Evolutionary conservation across 2,888 invertebrate species (phyloP).

Genomic region (Heteromurus nitidus): DNA sequence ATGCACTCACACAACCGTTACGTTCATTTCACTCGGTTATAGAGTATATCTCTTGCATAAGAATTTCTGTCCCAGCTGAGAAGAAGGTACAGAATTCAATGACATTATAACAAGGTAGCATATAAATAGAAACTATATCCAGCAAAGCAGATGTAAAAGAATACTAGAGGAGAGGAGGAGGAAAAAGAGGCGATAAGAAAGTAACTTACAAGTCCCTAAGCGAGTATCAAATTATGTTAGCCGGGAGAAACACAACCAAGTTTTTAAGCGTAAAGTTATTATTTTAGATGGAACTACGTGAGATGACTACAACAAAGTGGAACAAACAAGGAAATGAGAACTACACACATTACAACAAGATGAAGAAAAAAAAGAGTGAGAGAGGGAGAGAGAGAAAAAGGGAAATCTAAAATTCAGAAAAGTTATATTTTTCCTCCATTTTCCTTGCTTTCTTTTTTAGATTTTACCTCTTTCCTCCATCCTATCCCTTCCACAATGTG

Average conservation of each 20-base stretch:
- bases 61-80: too few species aligned
- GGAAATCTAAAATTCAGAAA: slow-evolving; percentile 39
- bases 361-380: too few species aligned
- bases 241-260: slow-evolving; percentile 64
- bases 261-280: slow-evolving; percentile 71
- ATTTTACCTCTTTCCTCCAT: slow-evolving; percentile 35
- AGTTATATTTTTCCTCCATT: slow-evolving; percentile 23
- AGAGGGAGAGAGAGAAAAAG: neutral
- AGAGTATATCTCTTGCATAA: too few species aligned
- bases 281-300: slow-evolving; percentile 67
- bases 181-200: slow-evolving; percentile 55
- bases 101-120: too few species aligned
- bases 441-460: slow-evolving; percentile 33
- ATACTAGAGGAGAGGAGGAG: too few species aligned
- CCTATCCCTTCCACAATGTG: slow-evolving; percentile 25
- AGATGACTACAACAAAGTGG: slow-evolving; percentile 62
- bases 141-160: too few species aligned
- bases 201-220: slow-evolving; percentile 68
- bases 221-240: slow-evolving; percentile 71
- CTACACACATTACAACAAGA: too few species aligned
- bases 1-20: too few species aligned
- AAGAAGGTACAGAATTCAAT: too few species aligned
- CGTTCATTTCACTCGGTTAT: too few species aligned
- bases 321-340: slow-evolving; percentile 17
- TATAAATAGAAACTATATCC: too few species aligned